Base-by-base conservation (phyloP, 2,113 vertebrate genomes). In the Psittacara wagleri region DNA sequence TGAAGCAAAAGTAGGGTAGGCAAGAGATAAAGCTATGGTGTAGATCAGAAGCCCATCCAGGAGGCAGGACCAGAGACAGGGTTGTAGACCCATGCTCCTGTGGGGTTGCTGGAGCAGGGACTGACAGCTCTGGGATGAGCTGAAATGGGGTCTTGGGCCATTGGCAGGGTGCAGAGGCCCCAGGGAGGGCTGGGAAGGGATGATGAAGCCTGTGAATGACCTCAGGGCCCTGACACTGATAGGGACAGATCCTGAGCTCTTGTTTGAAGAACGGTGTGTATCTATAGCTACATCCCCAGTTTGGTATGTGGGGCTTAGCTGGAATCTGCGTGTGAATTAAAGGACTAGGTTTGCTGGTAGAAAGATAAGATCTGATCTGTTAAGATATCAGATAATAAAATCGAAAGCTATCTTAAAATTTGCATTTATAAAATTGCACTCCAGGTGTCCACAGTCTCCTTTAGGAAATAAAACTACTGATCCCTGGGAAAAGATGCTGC, bases 361-460 rank as follows among this genome's bases (percentile, higher is more conserved):
- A 73, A 91, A 81, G 51, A 84, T 57, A 52, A 92, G 51, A 91
- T 74, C 48, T 61, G 18, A 76, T 89, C 66, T 79, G 7, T 67
- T 94, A 63, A 52, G 35, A 29, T 80, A 94, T 91, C 74, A 95
- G 74, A 82, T 85, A 95, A 92, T 92, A 57, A 95, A 83, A 94
- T 91, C 51, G 83, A 73, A 86, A 95, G 4, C 67, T 80, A 16
- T 43, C 37, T 79, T 62, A 62, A 91, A 44, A 88, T 96, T 77
- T 85, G 28, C 68, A 43, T 93, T 96, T 83, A 10, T 54, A 73
- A 89, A 63, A 87, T 90, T 91, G 90, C 49, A 88, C 15, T 62
- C 39, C 61, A 90, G 37, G 20, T 72, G 11, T 89, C 48, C 24
- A 14, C 17, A 39, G 18, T 70, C 19, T 91, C 31, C 41, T 77